Percentiles rank a stretch among this genome's conserved stretches.
phyloP scores from a whole-genome alignment of 2,113 vertebrate genomes.

The Eira barbara region DNA sequence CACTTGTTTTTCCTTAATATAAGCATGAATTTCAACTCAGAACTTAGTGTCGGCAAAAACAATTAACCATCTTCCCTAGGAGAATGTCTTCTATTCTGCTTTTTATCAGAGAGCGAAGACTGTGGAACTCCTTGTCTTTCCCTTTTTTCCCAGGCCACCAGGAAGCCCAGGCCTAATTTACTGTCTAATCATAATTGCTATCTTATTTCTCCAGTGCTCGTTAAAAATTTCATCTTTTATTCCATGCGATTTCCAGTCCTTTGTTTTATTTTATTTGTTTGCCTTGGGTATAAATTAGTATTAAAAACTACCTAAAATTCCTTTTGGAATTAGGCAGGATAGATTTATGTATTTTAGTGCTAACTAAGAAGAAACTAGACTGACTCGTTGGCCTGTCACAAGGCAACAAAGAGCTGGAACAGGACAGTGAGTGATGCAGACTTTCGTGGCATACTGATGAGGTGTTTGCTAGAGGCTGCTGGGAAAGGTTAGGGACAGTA shows the following conservation, averaged over 20 bases:
- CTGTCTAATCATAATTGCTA: not conserved
- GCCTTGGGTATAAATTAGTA: not conserved
- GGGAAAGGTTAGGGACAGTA: not conserved
- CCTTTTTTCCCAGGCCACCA: not conserved
- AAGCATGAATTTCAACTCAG: not conserved
- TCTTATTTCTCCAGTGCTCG: not conserved
- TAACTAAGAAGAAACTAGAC: not conserved
- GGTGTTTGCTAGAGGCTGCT: not conserved
- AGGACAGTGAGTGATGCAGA: not conserved
- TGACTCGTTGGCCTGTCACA: not conserved
- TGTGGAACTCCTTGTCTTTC: not conserved
- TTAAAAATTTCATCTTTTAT: not conserved
- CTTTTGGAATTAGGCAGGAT: not conserved
- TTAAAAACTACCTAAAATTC: not conserved
- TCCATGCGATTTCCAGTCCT: not conserved
- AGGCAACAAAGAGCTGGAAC: not conserved
- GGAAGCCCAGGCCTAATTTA: not conserved
- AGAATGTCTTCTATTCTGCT: not conserved
- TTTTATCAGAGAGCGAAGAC: not conserved
- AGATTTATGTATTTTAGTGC: not conserved
- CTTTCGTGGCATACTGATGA: not conserved
- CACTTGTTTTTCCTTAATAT: not conserved
- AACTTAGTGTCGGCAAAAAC: not conserved
- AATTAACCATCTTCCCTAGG: not conserved
- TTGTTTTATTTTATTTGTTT: conserved; percentile 26